Base-by-base conservation (phyloP, 2,797 vertebrate genomes). In the Acestrorhynchus altus region DNA sequence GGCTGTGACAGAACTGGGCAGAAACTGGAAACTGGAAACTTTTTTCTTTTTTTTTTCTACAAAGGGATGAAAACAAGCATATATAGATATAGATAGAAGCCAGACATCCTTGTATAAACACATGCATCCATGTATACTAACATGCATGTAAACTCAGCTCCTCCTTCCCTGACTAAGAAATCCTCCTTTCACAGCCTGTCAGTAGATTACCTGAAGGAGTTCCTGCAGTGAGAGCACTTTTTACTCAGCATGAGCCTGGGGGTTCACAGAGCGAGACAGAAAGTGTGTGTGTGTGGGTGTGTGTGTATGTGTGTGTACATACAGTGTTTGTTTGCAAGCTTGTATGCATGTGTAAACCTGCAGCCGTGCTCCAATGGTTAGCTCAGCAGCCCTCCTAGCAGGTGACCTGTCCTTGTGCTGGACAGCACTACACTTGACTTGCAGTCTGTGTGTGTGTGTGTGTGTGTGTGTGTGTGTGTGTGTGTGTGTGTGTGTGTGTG, bases 331-430 rank as follows among this genome's bases (percentile, higher is more conserved):
- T 59, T 16, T 68, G 65, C 72, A 35, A 42, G 47, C 26, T 15
- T 39, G 49, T 81, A 49, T 67, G 73, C 86, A 44, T 52, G 72
- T 63, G 47, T 61, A 79, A 69, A 74, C 71, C 42, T 42, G n/a
- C 66, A 35, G 44, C 28, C 22, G 64, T 42, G 64, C 65, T 74
- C 65, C 56, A 63, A 2, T 65, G 57, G 73, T 44, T 76, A 60
- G 66, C 78, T 63, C 56, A 80, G 56, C 72, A 76, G 64, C 57
- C 59, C 42, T 71, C 28, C 67, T 74, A 42, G 59, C 80, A 65
- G 47, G 60, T 78, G 74, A 77, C 81, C 59, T 13, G 57, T 83
- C 61, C 82, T 83, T 79, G 78, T 81, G 54, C 71, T 73, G 35
- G 74, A 72, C 76, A 65, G 51, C 3, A 0, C 60, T 74, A 35